Percentiles rank a stretch among this genome's conserved stretches.
Conservation (phyloP, 2,113 vertebrate genomes). For the Corythoichthys haematopterus region DNA sequence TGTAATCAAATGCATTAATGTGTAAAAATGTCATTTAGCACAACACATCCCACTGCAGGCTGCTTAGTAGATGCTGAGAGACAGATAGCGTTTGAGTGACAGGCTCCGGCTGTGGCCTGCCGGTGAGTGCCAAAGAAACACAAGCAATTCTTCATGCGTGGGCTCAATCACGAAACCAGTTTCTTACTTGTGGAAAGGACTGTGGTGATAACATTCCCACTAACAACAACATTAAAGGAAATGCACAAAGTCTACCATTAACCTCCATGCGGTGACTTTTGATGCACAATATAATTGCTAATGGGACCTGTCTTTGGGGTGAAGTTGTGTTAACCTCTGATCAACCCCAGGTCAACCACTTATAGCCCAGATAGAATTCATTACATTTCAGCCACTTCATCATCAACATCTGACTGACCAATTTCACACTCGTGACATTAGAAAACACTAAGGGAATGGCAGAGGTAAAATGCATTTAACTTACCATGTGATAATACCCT, state of each 20-base stretch:
- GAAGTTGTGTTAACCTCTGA: constrained; percentile 68
- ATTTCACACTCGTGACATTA: constrained; percentile 62
- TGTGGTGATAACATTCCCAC: constrained; percentile 8
- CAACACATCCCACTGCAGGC: constrained; percentile 56
- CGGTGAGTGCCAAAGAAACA: constrained; percentile 50
- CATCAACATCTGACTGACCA: constrained; percentile 63
- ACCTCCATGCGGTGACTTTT: constrained; percentile 39
- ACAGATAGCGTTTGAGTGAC: constrained; percentile 61
- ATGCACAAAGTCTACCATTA: constrained; percentile 32
- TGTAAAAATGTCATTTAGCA: constrained; percentile 74
- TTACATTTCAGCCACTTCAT: constrained; percentile 65
- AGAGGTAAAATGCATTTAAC: constrained; percentile 14
- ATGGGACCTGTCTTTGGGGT: constrained; percentile 65
- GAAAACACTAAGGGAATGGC: constrained; percentile 34
- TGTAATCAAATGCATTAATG: constrained; percentile 71
- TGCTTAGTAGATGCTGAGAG: constrained; percentile 52
- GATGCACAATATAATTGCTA: constrained; percentile 70
- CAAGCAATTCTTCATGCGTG: constrained; percentile 33
- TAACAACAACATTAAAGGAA: constrained; percentile 19
- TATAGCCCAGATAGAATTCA: constrained; percentile 63
- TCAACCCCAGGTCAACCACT: constrained; percentile 66
- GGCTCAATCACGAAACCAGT: constrained; percentile 24
- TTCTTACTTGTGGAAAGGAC: constrained; percentile 20
- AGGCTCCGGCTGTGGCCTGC: constrained; percentile 49
- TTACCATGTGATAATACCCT: constrained; percentile 1